These are phyloP conservation scores for Colinus virginianus DNA, from an alignment of 2,113 vertebrate genomes.

Conservation along the genomic window DNA sequence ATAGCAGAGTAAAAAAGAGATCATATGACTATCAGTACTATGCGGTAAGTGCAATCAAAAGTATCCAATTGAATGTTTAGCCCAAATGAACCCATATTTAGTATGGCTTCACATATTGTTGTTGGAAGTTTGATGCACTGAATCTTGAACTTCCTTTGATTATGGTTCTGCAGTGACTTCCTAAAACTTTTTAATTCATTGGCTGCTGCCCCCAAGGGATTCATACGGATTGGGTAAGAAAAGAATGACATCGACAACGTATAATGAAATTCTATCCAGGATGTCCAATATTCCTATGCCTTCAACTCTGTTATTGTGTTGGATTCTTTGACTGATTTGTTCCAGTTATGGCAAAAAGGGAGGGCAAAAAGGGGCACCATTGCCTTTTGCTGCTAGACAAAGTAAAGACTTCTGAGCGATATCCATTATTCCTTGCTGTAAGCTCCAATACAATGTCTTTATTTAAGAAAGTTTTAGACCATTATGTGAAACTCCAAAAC, in stretches of 20 bases:
- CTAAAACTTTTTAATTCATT: conserved; percentile 65
- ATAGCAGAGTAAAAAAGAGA: conserved; percentile 39
- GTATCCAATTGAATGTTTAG: conserved; percentile 52
- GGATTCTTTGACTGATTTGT: conserved; percentile 61
- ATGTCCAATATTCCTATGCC: conserved; percentile 54
- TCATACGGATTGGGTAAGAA: conserved; percentile 57
- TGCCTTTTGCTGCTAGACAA: conserved; percentile 59
- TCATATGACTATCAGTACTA: conserved; percentile 30
- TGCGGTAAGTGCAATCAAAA: conserved; percentile 22
- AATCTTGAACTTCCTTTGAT: conserved; percentile 63
- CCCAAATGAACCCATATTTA: conserved; percentile 64
- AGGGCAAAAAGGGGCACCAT: conserved; percentile 63
- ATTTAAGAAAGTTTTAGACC: conserved; percentile 58
- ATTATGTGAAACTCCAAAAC: conserved; percentile 54
- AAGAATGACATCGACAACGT: conserved; percentile 51
- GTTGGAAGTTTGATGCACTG: conserved; percentile 26
- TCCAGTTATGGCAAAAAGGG: conserved; percentile 64
- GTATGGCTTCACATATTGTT: neutral
- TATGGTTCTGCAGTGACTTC: conserved; percentile 2
- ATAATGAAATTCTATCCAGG: conserved; percentile 54
- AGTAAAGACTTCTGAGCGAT: conserved; percentile 49
- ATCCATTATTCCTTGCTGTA: conserved; percentile 64
- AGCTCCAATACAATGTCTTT: conserved; percentile 59
- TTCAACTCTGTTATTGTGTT: conserved; percentile 65
- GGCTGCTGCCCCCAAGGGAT: conserved; percentile 55